These are phyloP conservation scores for Drosophila niveifrons DNA, from an alignment of 2,888 invertebrate genomes.

Conservation along the genomic window DNA sequence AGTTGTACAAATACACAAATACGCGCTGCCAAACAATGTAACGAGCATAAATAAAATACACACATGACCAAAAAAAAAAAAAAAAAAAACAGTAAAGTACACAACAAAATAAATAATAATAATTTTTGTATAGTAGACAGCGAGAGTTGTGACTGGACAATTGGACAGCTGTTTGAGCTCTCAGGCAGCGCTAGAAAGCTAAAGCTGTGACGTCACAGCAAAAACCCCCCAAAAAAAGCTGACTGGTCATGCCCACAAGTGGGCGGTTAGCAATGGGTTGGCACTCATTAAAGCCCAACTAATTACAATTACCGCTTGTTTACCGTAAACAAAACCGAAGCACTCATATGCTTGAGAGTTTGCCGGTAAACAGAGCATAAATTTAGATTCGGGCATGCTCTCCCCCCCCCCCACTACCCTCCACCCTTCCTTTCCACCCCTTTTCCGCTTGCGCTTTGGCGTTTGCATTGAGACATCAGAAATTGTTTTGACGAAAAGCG, in stretches of 20 bases:
- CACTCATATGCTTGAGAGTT: constrained; percentile 35
- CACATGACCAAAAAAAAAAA: constrained; percentile 20
- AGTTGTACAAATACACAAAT: constrained; percentile 56
- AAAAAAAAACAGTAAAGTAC: background rate
- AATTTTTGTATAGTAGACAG: constrained; percentile 29
- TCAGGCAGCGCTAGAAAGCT: constrained; percentile 46
- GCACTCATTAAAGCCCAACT: constrained; percentile 58
- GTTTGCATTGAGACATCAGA: constrained; percentile 71
- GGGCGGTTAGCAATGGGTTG: constrained; percentile 25
- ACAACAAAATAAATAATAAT: constrained; percentile 27
- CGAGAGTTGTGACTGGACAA: constrained; percentile 44
- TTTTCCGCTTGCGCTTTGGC: constrained; percentile 27
- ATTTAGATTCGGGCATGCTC: constrained; percentile 3
- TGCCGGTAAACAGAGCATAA: constrained; percentile 32
- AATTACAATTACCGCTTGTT: constrained; percentile 73
- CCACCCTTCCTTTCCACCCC: background rate
- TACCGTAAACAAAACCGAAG: constrained; percentile 58
- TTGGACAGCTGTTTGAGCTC: constrained; percentile 26
- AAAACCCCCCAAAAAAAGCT: constrained; percentile 10
- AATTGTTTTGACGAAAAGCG: constrained; percentile 78
- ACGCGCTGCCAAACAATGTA: constrained; percentile 48
- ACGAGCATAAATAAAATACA: constrained; percentile 44
- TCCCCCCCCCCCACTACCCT: background rate
- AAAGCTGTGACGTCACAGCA: constrained; percentile 33
- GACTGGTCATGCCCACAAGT: constrained; percentile 32